Percentiles rank a stretch among this genome's conserved stretches.
Evolutionary conservation across 2,113 vertebrate species (phyloP).

Genomic region (Riparia riparia): DNA sequence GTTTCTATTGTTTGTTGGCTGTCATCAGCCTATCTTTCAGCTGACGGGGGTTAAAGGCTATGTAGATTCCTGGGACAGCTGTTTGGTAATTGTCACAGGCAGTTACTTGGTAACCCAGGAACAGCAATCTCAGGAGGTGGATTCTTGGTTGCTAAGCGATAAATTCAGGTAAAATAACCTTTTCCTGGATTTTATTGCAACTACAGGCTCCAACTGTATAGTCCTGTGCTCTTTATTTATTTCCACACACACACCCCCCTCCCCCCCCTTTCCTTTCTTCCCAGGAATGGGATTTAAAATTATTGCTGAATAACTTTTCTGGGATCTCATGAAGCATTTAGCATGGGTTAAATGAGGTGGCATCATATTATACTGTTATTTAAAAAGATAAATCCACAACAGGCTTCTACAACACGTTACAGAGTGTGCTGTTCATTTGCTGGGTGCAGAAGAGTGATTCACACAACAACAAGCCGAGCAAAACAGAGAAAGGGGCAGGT

Average conservation of each 20-base stretch:
- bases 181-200: constrained; percentile 52
- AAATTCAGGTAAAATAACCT: constrained; percentile 74
- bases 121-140: constrained; percentile 59
- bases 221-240: background rate
- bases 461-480: background rate
- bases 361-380: background rate
- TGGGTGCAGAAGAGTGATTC: background rate
- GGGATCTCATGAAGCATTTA: background rate
- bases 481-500: background rate
- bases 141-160: constrained; percentile 76
- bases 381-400: background rate
- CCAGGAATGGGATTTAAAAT: background rate
- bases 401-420: background rate
- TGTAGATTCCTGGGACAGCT: constrained; percentile 73
- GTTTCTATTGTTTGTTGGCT: constrained; percentile 72
- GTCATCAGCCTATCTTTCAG: constrained; percentile 64
- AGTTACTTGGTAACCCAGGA: constrained; percentile 72
- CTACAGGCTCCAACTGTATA: constrained; percentile 3
- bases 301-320: constrained; percentile 27
- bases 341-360: background rate
- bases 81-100: constrained; percentile 75
- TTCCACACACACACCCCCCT: background rate
- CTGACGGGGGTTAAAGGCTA: constrained; percentile 71
- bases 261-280: background rate
- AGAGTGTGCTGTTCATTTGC: background rate